phyloP scores from a whole-genome alignment of 2,113 vertebrate species.

The Merops nubicus region DNA sequence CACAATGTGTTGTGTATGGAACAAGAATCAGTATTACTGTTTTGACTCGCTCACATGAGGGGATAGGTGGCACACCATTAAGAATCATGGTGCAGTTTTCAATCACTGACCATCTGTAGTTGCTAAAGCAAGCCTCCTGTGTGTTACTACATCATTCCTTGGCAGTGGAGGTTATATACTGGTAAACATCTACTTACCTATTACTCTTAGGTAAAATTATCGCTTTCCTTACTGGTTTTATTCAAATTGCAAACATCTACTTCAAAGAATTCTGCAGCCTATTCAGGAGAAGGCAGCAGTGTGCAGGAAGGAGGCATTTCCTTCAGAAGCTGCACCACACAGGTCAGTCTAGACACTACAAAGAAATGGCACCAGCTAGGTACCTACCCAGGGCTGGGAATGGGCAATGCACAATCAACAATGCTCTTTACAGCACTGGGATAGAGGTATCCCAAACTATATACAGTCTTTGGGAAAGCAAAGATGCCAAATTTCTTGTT shows the following conservation, averaged over 20 bases:
- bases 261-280: not conserved
- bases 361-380: not conserved
- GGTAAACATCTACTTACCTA: not conserved
- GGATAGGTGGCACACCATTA: not conserved
- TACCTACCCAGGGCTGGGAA: not conserved
- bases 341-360: rapidly evolving
- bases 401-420: rapidly evolving
- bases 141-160: not conserved
- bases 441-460: not conserved
- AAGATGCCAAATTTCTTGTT: not conserved
- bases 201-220: not conserved
- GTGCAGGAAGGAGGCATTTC: not conserved
- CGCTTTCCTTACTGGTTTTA: not conserved
- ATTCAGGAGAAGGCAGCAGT: not conserved
- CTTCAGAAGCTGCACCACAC: not conserved
- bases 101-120: not conserved
- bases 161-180: not conserved
- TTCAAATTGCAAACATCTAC: not conserved
- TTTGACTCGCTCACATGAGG: not conserved
- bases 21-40: not conserved
- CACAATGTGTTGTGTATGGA: rapidly evolving
- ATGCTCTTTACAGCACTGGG: not conserved
- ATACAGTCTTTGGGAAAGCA: not conserved
- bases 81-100: not conserved
- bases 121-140: not conserved